phyloP scores from a whole-genome alignment of 2,797 vertebrate genomes.

The Atherinosoma microstoma region DNA sequence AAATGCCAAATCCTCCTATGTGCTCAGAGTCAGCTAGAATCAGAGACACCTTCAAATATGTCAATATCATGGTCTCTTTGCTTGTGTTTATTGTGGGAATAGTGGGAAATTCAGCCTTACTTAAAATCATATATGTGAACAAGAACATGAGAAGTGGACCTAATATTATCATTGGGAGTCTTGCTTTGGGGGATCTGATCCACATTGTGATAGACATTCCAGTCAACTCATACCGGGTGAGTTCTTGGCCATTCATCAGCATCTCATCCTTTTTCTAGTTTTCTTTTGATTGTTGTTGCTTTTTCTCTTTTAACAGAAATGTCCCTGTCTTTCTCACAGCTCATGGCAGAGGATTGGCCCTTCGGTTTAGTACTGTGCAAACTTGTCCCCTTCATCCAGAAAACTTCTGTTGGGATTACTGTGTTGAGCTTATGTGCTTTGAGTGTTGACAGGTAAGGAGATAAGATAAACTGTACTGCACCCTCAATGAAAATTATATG shows the following conservation, averaged over 20 bases:
- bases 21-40: slow-evolving; percentile 84
- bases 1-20: slow-evolving; percentile 73
- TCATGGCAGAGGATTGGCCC: slow-evolving; percentile 92
- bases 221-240: slow-evolving; percentile 92
- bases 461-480: slow-evolving; percentile 47
- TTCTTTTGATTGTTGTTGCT: slow-evolving; percentile 40
- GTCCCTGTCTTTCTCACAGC: slow-evolving; percentile 77
- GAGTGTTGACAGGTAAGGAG: slow-evolving; percentile 91
- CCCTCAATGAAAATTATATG: slow-evolving; percentile 43
- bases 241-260: slow-evolving; percentile 36
- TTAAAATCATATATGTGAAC: slow-evolving; percentile 93
- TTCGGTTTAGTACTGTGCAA: slow-evolving; percentile 93
- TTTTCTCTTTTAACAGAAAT: slow-evolving; percentile 16
- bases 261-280: not conserved
- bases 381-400: slow-evolving; percentile 94
- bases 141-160: slow-evolving; percentile 93
- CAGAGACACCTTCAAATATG: slow-evolving; percentile 89
- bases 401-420: slow-evolving; percentile 93
- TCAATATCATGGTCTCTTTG: slow-evolving; percentile 88
- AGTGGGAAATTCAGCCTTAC: slow-evolving; percentile 89
- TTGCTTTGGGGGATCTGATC: slow-evolving; percentile 92
- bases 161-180: slow-evolving; percentile 91
- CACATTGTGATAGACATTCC: slow-evolving; percentile 93
- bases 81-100: slow-evolving; percentile 91
- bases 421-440: slow-evolving; percentile 93